Percentiles rank a stretch among this genome's conserved stretches.
phyloP scores from a whole-genome alignment of 2,888 invertebrate species.

The Invenusta paracnida region DNA sequence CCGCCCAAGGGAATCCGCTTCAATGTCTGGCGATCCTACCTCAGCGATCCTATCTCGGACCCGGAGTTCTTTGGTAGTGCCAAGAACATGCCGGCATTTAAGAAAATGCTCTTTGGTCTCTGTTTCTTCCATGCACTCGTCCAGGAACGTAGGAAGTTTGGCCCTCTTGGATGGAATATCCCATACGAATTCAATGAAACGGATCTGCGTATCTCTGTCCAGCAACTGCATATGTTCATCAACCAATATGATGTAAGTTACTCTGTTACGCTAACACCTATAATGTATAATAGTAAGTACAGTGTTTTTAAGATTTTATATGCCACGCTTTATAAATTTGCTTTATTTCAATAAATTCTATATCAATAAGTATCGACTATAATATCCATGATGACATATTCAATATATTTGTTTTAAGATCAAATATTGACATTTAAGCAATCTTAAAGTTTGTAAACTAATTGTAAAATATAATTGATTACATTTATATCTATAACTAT shows the following conservation, averaged over 20 bases:
- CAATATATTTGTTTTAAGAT: too few species aligned
- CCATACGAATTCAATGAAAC: conserved; percentile 64
- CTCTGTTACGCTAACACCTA: too few species aligned
- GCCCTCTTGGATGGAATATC: conserved; percentile 63
- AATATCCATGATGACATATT: too few species aligned
- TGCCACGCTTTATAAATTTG: too few species aligned
- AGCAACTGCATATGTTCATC: conserved; percentile 62
- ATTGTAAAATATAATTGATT: too few species aligned
- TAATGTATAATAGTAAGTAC: too few species aligned
- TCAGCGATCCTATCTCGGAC: conserved; percentile 61
- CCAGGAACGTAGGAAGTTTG: conserved; percentile 63
- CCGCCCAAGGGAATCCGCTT: conserved; percentile 60
- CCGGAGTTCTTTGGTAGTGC: conserved; percentile 68
- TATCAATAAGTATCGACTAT: too few species aligned
- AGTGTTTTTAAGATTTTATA: too few species aligned
- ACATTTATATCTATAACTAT: too few species aligned
- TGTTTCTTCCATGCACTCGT: conserved; percentile 64
- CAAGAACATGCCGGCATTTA: conserved; percentile 51
- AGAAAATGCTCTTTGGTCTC: conserved; percentile 61
- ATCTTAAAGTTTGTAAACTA: too few species aligned
- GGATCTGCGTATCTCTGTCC: conserved; percentile 62
- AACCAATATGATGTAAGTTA: conserved; percentile 61
- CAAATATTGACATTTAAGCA: too few species aligned
- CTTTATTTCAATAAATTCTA: too few species aligned
- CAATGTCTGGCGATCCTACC: conserved; percentile 60